These are phyloP conservation scores for Gadus macrocephalus DNA, from an alignment of 2,113 vertebrate species.

Conservation along the genomic window DNA sequence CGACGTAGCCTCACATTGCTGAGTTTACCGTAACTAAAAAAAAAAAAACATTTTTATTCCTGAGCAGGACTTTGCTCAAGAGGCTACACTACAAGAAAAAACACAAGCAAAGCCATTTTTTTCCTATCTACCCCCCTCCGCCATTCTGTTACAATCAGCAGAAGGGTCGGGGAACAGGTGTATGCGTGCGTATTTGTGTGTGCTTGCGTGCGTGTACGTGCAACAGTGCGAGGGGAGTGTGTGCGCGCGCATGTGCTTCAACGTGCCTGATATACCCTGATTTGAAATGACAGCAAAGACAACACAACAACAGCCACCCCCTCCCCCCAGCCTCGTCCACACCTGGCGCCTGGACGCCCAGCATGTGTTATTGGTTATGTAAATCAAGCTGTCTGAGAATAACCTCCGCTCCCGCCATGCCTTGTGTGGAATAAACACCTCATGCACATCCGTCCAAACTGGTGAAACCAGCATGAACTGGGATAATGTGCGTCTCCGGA, in stretches of 20 bases:
- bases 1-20: not conserved
- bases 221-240: not conserved
- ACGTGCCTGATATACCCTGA: constrained; percentile 25
- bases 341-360: not conserved
- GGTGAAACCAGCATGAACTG: not conserved
- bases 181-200: constrained; percentile 10
- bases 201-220: constrained; percentile 6
- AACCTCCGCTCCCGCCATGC: not conserved
- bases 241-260: not conserved
- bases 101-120: not conserved
- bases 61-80: not conserved
- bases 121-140: not conserved
- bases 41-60: not conserved
- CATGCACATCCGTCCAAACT: not conserved
- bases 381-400: constrained; percentile 3
- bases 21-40: not conserved
- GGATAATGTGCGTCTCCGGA: too few relatives aligned
- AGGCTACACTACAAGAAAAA: not conserved
- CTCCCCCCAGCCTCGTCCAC: not conserved
- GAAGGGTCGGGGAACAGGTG: constrained; percentile 4
- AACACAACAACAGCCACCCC: not conserved
- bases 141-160: constrained; percentile 4
- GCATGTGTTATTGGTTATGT: constrained; percentile 6
- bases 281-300: constrained; percentile 19
- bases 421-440: not conserved